Percentiles rank a stretch among this genome's conserved stretches.
Conservation (phyloP, 2,113 vertebrate genomes). For the Benitochromis conjunctus region DNA sequence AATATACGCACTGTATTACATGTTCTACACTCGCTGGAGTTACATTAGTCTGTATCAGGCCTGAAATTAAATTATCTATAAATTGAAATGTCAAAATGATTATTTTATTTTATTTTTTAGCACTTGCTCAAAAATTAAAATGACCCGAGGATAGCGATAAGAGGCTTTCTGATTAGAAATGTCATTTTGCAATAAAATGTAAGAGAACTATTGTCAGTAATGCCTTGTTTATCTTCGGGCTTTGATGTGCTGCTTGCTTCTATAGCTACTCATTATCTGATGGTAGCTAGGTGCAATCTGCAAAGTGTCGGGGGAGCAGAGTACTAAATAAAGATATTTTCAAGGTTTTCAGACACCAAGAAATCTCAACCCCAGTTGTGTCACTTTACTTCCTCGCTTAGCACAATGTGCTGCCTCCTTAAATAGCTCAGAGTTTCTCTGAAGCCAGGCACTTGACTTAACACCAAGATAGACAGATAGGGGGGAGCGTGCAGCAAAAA, state of each 20-base stretch:
- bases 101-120: background rate
- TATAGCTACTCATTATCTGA: slow-evolving; percentile 36
- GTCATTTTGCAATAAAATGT: background rate
- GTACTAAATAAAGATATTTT: slow-evolving; percentile 56
- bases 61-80: slow-evolving; percentile 2
- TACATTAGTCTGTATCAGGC: background rate
- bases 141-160: background rate
- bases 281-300: slow-evolving; percentile 31
- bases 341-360: slow-evolving; percentile 41
- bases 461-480: slow-evolving; percentile 43
- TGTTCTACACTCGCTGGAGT: slow-evolving; percentile 9
- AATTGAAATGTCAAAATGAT: slow-evolving; percentile 4
- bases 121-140: background rate
- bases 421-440: slow-evolving; percentile 64
- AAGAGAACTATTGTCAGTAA: background rate
- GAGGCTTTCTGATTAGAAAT: background rate
- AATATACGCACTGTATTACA: background rate
- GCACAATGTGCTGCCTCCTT: slow-evolving; percentile 52
- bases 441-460: slow-evolving; percentile 41
- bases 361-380: slow-evolving; percentile 57
- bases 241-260: slow-evolving; percentile 15
- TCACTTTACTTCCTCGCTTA: slow-evolving; percentile 52
- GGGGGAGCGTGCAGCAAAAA: background rate
- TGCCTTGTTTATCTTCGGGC: background rate
- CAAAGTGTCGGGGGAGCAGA: slow-evolving; percentile 19